These are phyloP conservation scores for Gambelia wislizenii DNA, from an alignment of 2,797 vertebrate genomes.

Conservation along the genomic window DNA sequence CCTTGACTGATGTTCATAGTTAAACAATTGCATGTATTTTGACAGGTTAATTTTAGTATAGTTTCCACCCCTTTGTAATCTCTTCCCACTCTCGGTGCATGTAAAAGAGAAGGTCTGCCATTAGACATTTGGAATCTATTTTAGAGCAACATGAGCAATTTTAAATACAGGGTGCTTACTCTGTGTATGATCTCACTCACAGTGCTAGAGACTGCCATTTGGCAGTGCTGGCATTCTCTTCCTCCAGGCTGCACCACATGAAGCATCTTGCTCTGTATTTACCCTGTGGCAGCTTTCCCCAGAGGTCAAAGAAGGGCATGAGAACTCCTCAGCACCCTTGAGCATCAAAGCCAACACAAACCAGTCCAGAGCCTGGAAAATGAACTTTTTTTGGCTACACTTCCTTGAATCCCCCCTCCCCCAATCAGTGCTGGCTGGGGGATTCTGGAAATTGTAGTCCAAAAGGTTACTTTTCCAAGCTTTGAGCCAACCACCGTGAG, in stretches of 20 bases:
- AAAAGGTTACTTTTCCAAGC: no score
- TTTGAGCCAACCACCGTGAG: no score
- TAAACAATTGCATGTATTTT: conserved; percentile 45
- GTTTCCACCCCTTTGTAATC: conserved; percentile 53
- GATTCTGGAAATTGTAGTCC: no score
- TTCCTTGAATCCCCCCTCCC: no score
- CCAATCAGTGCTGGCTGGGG: no score
- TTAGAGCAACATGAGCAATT: conserved; percentile 9
- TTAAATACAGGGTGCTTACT: conserved; percentile 22
- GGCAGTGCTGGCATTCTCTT: not conserved
- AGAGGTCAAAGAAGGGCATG: conserved; percentile 4
- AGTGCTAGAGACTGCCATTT: not conserved
- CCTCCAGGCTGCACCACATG: not conserved
- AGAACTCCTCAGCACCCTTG: not conserved
- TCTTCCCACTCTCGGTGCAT: not conserved
- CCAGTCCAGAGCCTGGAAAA: not conserved
- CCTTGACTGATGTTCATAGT: not conserved
- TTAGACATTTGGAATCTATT: conserved; percentile 41
- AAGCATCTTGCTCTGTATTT: not conserved
- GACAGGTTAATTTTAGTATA: conserved; percentile 71
- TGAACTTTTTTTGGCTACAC: no score
- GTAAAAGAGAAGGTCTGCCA: not conserved
- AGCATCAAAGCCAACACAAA: not conserved
- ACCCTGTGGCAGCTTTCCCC: not conserved
- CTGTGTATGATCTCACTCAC: not conserved